Evolutionary conservation across 2,797 vertebrate species (phyloP), one percentile per base, ranked within the genome.

Genomic region (Podargus strigoides): DNA sequence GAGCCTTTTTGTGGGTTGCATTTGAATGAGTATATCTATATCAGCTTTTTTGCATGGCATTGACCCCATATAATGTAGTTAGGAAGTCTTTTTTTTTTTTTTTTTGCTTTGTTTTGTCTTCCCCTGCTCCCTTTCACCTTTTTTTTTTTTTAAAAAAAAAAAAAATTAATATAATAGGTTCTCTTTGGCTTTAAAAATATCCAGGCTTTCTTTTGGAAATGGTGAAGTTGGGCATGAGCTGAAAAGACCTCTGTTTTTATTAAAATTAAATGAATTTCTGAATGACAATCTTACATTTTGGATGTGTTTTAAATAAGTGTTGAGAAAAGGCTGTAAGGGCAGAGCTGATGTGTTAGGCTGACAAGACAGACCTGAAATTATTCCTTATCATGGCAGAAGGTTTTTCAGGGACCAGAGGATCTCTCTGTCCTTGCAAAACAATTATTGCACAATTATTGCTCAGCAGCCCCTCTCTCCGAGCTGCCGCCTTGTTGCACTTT

Each of bases 381-480:
- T 87, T 86, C 47, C 36, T 47, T 22, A 21, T 64, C 12, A 5
- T 63, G 76, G 37, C 67, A 93, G 78, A 80, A 84, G 91, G 70
- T 72, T 94, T 90, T 97, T 94, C 64, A 86, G 94, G 59, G 87
- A 94, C 10, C 64, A 69, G 56, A 52, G 47, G 50, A 95, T 91
- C 53, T 92, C 58, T 94, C 86, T 94, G 85, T 53, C 63, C 76
- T 80, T 79, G 81, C 83, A 88, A 96, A 95, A 90, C 84, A 96
- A 95, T 95, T 91, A 92, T 78, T 89, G 69, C 64, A 89, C 83
- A 97, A 94, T 96, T 97, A 85, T 73, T 75, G 50, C 90, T 94
- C 84, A 80, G 77, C 90, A 90, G 36, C 50, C 37, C 44, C 81
- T 85, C 80, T 91, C 77, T 86, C 44, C 12, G 53, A 92, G 80